Evolutionary conservation across 2,888 invertebrate species (phyloP).

Genomic region (Microctonus aethiopoides): DNA sequence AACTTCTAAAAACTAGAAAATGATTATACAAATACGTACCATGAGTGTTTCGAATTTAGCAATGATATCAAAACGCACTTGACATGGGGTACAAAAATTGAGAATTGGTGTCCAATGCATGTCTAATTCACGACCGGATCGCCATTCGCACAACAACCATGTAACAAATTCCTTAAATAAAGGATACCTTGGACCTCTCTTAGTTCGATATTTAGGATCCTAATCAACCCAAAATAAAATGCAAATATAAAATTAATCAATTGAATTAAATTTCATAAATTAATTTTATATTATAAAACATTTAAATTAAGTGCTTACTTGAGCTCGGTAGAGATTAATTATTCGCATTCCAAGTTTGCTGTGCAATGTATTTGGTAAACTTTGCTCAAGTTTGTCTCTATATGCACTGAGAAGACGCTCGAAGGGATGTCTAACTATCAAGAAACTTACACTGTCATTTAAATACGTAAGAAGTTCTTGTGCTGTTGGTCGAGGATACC

Average conservation of each 20-base stretch:
- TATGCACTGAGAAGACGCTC: conserved; percentile 85
- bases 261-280: not conserved
- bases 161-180: conserved; percentile 85
- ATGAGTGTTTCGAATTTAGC: conserved; percentile 86
- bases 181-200: conserved; percentile 73
- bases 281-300: conserved; percentile 3
- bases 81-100: conserved; percentile 87
- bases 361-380: conserved; percentile 84
- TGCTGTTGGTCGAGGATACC: conserved; percentile 81
- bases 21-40: conserved; percentile 70
- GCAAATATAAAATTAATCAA: too few relatives aligned
- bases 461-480: conserved; percentile 79
- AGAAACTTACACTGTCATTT: conserved; percentile 81
- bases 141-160: conserved; percentile 80
- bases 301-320: conserved; percentile 66
- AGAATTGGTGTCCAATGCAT: conserved; percentile 92
- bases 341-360: conserved; percentile 84
- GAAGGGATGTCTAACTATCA: conserved; percentile 85
- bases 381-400: conserved; percentile 85
- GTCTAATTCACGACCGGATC: conserved; percentile 75
- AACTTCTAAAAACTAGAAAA: too few relatives aligned
- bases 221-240: too few relatives aligned
- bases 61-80: conserved; percentile 83
- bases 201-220: conserved; percentile 60
- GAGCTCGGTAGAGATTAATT: conserved; percentile 77